Percentiles rank a stretch among this genome's conserved stretches.
These are phyloP conservation scores for Sebastes umbrosus DNA, from an alignment of 2,797 vertebrate species.

Conservation along the genomic window DNA sequence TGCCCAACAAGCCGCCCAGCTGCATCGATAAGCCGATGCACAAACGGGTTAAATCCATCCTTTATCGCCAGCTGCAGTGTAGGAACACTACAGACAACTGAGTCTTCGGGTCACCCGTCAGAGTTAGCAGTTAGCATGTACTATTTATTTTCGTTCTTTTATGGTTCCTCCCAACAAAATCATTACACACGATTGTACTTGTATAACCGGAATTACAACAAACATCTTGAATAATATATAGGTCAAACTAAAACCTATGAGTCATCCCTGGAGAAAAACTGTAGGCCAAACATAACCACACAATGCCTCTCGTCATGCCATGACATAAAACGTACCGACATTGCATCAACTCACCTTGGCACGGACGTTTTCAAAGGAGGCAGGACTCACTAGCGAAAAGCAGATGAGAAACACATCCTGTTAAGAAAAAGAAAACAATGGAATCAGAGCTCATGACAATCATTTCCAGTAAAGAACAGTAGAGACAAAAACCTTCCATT, in stretches of 20 bases:
- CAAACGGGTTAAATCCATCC: too few relatives aligned
- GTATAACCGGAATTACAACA: too few relatives aligned
- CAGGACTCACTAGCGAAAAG: constrained; percentile 98
- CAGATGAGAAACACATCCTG: constrained; percentile 99
- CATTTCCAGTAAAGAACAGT: constrained; percentile 20
- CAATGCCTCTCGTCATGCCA: neutral
- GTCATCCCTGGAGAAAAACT: neutral
- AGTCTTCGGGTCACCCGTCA: too few relatives aligned
- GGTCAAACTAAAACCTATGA: neutral
- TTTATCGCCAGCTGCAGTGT: too few relatives aligned
- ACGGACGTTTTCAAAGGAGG: constrained; percentile 99
- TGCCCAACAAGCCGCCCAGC: too few relatives aligned
- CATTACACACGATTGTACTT: too few relatives aligned
- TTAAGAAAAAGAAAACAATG: constrained; percentile 16
- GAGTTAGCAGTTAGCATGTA: too few relatives aligned
- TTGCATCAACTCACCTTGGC: constrained; percentile 67
- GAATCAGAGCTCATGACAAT: constrained; percentile 25
- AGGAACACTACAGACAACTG: too few relatives aligned
- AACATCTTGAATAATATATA: too few relatives aligned
- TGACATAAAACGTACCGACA: neutral
- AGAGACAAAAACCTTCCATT: neutral
- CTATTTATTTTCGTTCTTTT: too few relatives aligned
- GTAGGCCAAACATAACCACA: neutral
- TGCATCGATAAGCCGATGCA: too few relatives aligned
- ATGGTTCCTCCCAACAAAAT: too few relatives aligned